Evolutionary conservation across 2,888 invertebrate species (phyloP).

Genomic region (Aspidiotus rigidus): DNA sequence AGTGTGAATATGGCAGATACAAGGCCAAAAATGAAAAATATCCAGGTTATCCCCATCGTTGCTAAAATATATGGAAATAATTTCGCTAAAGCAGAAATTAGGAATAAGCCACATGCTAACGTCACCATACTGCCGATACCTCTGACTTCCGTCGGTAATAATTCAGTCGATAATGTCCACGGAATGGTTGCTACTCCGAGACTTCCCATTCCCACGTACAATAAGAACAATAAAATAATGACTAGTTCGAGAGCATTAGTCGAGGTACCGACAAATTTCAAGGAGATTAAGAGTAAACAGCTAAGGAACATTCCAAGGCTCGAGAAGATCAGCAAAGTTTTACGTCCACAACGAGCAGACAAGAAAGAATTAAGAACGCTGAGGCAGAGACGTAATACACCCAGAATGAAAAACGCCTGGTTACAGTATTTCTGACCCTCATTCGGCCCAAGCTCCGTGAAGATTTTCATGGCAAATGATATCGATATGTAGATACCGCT

Average conservation of each 20-base stretch:
- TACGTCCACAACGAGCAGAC: too few relatives aligned
- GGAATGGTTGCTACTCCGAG: conserved; percentile 51
- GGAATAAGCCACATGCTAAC: conserved; percentile 48
- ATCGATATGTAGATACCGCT: too few relatives aligned
- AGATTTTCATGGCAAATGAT: too few relatives aligned
- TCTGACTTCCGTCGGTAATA: conserved; percentile 48
- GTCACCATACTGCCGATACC: conserved; percentile 49
- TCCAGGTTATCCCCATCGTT: conserved; percentile 43
- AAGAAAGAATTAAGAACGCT: too few relatives aligned
- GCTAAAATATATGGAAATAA: conserved; percentile 47
- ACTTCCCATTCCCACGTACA: conserved; percentile 49
- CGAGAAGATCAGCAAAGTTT: too few relatives aligned
- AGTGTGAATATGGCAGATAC: conserved; percentile 45
- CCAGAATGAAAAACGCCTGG: too few relatives aligned
- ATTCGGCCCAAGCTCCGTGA: too few relatives aligned
- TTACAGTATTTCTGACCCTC: too few relatives aligned
- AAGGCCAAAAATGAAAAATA: conserved; percentile 48
- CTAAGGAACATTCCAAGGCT: too few relatives aligned
- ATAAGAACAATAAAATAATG: conserved; percentile 46
- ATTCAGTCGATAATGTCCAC: conserved; percentile 51
- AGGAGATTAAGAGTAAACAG: too few relatives aligned
- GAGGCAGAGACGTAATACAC: too few relatives aligned
- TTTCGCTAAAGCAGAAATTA: conserved; percentile 50
- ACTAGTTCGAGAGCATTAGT: conserved; percentile 41
- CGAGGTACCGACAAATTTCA: too few relatives aligned